phyloP scores from a whole-genome alignment of 1,140 invertebrate genomes.

The Drosophila lacertosa region DNA sequence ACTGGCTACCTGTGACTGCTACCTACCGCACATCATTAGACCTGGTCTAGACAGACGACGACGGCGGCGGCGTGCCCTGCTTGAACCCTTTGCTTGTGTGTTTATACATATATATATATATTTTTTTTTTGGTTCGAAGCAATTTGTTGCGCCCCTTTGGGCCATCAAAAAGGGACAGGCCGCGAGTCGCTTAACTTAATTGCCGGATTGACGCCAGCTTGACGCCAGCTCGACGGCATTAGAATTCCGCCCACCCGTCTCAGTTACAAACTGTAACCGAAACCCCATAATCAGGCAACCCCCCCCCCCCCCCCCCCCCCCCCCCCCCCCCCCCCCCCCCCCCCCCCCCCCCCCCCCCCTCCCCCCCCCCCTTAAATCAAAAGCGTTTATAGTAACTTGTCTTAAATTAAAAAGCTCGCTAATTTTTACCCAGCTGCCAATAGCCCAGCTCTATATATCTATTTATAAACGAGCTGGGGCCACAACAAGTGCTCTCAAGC shows the following conservation, averaged over 20 bases:
- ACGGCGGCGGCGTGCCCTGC: constrained; percentile 66
- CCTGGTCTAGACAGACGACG: constrained; percentile 63
- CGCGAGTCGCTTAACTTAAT: constrained; percentile 41
- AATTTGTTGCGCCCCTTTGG: constrained; percentile 63
- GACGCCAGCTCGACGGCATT: constrained; percentile 60
- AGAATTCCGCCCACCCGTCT: constrained; percentile 10
- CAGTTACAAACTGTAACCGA: constrained; percentile 40
- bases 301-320: background rate
- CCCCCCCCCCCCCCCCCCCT: too few relatives aligned
- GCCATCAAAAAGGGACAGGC: constrained; percentile 35
- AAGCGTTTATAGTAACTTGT: constrained; percentile 69
- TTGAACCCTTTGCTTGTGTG: constrained; percentile 59
- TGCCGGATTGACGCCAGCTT: constrained; percentile 49
- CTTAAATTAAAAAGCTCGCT: constrained; percentile 52
- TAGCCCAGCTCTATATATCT: constrained; percentile 42
- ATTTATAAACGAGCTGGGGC: constrained; percentile 59
- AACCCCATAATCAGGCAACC: constrained; percentile 65
- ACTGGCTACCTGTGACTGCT: constrained; percentile 11
- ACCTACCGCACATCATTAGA: constrained; percentile 74
- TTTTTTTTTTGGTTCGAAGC: constrained; percentile 21
- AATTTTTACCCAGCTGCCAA: constrained; percentile 31
- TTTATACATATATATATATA: too few relatives aligned
- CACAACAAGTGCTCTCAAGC: constrained; percentile 52
- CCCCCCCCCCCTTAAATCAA: constrained; percentile 62
- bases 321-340: background rate